Base-by-base conservation (phyloP, 1,140 invertebrate species). In the Akabosia matsudoensis region DNA sequence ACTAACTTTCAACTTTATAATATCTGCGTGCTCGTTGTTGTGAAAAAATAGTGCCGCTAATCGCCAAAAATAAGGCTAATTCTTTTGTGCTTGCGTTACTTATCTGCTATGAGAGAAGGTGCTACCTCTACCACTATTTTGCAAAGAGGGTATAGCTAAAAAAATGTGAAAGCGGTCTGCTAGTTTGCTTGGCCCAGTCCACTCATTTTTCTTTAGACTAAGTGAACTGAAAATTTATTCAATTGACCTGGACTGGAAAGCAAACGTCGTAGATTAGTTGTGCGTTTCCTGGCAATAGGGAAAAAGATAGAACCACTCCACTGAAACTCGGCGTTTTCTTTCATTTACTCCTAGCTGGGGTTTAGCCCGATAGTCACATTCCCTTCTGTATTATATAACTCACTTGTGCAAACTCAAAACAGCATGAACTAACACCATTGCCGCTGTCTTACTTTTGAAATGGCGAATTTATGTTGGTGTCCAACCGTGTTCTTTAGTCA, bases 161-260 rank as follows among this genome's bases (percentile, higher is more conserved):
- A 45, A 10, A 45, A 45, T 45, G 18, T 45, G 37, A 45, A 45
- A 45, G 37, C 7, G 37, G 10, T 56, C 54, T 56, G 22, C n/a
- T 56, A 30, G 31, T 24, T 67, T 30, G 61, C n/a, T 67, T 67
- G 31, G 61, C 61, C 61, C n/a, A 67, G 26, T 67, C 31, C 61
- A 67, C 24, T n/a, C n/a, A n/a, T n/a, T n/a, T 67, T 67, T 67
- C 24, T 67, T 30, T 67, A 30, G 28, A 30, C 61, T 67, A 67
- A 67, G 61, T 67, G 61, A 67, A 67, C 61, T 67, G 61, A 67
- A 67, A 67, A 67, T 67, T 67, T 67, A 67, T 67, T 67, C 61
- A 67, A 67, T 67, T 67, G 61, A 67, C 61, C 61, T 67, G 61
- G 61, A 67, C 61, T 67, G 61, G 22, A 67, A 67, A 67, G 24